phyloP scores from a whole-genome alignment of 1,140 invertebrate species.

The Pogonomyrmex californicus region DNA sequence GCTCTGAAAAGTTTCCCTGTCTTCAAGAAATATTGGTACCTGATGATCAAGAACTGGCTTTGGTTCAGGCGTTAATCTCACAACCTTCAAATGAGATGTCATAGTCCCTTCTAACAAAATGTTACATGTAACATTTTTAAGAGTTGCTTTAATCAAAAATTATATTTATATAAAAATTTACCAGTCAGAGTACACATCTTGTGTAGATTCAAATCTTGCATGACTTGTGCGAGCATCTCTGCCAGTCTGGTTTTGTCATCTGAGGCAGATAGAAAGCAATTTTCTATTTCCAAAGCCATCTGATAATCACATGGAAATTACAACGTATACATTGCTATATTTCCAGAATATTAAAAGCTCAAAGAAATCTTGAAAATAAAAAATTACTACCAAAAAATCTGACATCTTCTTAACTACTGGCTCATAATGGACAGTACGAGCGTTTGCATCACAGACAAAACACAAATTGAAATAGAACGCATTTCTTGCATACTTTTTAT shows the following conservation, averaged over 20 bases:
- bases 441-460: slow-evolving; percentile 96
- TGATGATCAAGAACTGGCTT: slow-evolving; percentile 95
- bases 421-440: slow-evolving; percentile 96
- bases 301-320: slow-evolving; percentile 77
- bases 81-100: slow-evolving; percentile 93
- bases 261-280: slow-evolving; percentile 91
- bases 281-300: slow-evolving; percentile 94
- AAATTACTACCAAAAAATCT: slow-evolving; percentile 92
- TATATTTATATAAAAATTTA: slow-evolving; percentile 79
- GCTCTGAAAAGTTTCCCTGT: slow-evolving; percentile 87
- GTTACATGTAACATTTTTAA: slow-evolving; percentile 14
- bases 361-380: background rate
- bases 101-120: slow-evolving; percentile 90
- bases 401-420: slow-evolving; percentile 97
- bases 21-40: slow-evolving; percentile 94
- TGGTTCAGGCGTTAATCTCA: slow-evolving; percentile 92
- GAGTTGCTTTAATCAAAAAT: background rate
- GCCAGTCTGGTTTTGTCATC: slow-evolving; percentile 90
- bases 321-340: slow-evolving; percentile 6
- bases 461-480: slow-evolving; percentile 98
- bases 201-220: slow-evolving; percentile 93
- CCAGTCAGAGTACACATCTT: slow-evolving; percentile 93
- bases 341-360: background rate
- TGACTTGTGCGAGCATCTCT: slow-evolving; percentile 92
- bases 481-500: slow-evolving; percentile 97